phyloP scores from a whole-genome alignment of 1,140 invertebrate species.

The Drosophila eugracilis region DNA sequence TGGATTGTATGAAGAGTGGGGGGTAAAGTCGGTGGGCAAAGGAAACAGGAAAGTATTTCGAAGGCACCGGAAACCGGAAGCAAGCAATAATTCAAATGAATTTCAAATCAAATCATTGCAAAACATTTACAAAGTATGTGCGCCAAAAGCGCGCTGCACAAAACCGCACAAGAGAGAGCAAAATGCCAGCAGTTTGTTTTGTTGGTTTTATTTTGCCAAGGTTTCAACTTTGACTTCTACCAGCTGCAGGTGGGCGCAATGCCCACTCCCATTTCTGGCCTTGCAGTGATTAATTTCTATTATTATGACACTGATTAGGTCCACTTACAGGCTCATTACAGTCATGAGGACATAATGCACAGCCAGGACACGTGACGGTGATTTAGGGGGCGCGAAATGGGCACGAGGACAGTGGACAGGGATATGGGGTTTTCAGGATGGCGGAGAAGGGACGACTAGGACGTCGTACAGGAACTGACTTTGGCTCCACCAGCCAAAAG shows the following conservation, averaged over 20 bases:
- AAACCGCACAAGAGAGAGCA: slow-evolving; percentile 64
- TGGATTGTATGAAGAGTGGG: background rate
- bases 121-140: slow-evolving; percentile 84
- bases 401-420: too few relatives aligned
- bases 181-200: slow-evolving; percentile 21
- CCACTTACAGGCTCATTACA: slow-evolving; percentile 82
- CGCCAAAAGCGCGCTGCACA: slow-evolving; percentile 76
- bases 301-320: slow-evolving; percentile 82
- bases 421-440: too few relatives aligned
- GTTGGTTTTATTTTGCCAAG: too few relatives aligned
- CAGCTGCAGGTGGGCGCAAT: slow-evolving; percentile 58
- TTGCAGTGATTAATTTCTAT: slow-evolving; percentile 78
- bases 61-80: slow-evolving; percentile 84
- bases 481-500: background rate
- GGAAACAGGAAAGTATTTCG: slow-evolving; percentile 80
- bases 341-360: slow-evolving; percentile 72
- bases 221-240: slow-evolving; percentile 48
- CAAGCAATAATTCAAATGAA: slow-evolving; percentile 85
- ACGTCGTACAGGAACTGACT: too few relatives aligned
- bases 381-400: slow-evolving; percentile 28
- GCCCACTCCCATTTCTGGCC: background rate
- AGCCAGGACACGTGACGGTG: slow-evolving; percentile 52
- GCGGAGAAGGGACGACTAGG: too few relatives aligned
- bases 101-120: slow-evolving; percentile 84
- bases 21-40: background rate